phyloP scores from a whole-genome alignment of 2,888 invertebrate genomes.

The Chrysopilus asiliformis region DNA sequence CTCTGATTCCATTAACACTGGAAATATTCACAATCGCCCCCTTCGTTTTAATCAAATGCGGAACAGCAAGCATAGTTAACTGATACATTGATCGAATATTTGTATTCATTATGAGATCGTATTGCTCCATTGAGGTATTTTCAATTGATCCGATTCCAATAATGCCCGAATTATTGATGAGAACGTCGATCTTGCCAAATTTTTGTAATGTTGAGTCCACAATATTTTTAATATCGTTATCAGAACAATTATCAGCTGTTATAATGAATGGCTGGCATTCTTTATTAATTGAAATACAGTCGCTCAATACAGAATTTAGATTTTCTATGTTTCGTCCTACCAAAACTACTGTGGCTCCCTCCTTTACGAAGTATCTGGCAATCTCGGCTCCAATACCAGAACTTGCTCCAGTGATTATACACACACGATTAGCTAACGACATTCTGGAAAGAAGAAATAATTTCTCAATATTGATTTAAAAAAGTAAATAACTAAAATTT shows the following conservation, averaged over 20 bases:
- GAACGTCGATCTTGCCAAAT: conserved; percentile 53
- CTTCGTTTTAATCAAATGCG: conserved; percentile 58
- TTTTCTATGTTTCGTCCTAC: conserved; percentile 58
- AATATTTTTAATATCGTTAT: conserved; percentile 46
- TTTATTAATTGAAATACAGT: conserved; percentile 40
- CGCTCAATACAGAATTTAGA: conserved; percentile 44
- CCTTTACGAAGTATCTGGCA: conserved; percentile 49
- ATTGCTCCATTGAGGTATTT: conserved; percentile 61
- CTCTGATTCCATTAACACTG: conserved; percentile 69
- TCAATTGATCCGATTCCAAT: conserved; percentile 66
- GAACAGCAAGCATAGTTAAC: conserved; percentile 64
- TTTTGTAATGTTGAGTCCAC: conserved; percentile 49
- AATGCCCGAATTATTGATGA: conserved; percentile 72
- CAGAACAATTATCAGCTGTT: not conserved
- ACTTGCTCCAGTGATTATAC: conserved; percentile 55
- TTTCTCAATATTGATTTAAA: too few species aligned
- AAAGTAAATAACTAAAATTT: too few species aligned
- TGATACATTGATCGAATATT: conserved; percentile 64
- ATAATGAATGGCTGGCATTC: conserved; percentile 40
- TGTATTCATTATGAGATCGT: conserved; percentile 66
- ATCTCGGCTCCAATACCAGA: conserved; percentile 63
- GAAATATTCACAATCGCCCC: conserved; percentile 82
- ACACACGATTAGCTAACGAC: conserved; percentile 26
- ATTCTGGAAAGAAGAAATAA: conserved; percentile 24
- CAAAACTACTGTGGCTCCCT: conserved; percentile 47